Evolutionary conservation across 2,888 invertebrate genomes (phyloP).

Genomic region (Bursaphelenchus okinawaensis): DNA sequence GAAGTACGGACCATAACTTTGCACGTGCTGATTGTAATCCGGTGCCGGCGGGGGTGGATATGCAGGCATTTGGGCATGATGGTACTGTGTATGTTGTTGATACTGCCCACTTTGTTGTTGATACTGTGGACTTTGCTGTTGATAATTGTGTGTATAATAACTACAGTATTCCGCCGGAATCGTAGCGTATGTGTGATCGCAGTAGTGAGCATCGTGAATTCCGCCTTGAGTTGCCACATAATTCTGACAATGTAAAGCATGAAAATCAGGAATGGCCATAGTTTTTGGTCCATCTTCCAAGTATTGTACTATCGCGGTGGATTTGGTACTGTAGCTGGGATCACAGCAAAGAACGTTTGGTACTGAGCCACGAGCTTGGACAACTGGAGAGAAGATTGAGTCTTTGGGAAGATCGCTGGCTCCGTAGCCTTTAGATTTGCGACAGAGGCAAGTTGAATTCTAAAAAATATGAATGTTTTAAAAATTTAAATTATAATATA

Average conservation of each 20-base stretch:
- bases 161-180: conserved; percentile 2
- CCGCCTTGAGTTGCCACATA: conserved; percentile 7
- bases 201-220: conserved; percentile 5
- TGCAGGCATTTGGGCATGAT: neutral
- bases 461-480: neutral
- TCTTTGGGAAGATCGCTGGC: neutral
- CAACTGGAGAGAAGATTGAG: conserved; percentile 5
- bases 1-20: neutral
- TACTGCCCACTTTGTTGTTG: neutral
- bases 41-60: neutral
- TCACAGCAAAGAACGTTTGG: neutral
- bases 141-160: neutral
- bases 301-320: neutral
- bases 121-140: neutral
- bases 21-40: neutral
- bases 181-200: conserved; percentile 10
- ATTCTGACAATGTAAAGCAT: neutral
- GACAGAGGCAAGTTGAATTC: neutral
- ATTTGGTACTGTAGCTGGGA: neutral
- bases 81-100: neutral
- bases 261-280: neutral
- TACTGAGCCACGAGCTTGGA: neutral
- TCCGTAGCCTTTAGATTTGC: neutral
- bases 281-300: neutral
- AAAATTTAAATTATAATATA: neutral